Percentiles rank a stretch among this genome's conserved stretches.
phyloP scores from a whole-genome alignment of 2,888 invertebrate genomes.

The Aricia artaxerxes region DNA sequence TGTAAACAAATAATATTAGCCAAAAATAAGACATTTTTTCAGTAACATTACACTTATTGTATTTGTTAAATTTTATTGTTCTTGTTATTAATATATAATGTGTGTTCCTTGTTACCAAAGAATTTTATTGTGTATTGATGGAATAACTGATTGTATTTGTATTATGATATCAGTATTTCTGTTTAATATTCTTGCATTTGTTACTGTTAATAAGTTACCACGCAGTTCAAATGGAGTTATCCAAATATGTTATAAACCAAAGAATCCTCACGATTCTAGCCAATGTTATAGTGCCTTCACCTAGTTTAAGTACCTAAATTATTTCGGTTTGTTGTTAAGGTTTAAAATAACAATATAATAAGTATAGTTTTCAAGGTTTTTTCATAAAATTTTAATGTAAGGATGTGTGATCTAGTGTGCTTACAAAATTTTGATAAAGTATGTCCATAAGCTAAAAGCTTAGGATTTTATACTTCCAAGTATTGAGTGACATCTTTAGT shows the following conservation, averaged over 20 bases:
- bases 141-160: slow-evolving; percentile 59
- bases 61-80: slow-evolving; percentile 77
- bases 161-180: slow-evolving; percentile 64
- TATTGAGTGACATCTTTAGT: background rate
- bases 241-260: slow-evolving; percentile 61
- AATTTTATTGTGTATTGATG: slow-evolving; percentile 57
- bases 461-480: background rate
- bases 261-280: slow-evolving; percentile 73
- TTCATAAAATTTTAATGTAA: slow-evolving; percentile 30
- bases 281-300: slow-evolving; percentile 47
- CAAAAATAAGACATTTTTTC: slow-evolving; percentile 56
- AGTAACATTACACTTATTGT: slow-evolving; percentile 55
- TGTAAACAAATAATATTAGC: slow-evolving; percentile 7
- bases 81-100: slow-evolving; percentile 73
- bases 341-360: slow-evolving; percentile 35
- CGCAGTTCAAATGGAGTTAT: slow-evolving; percentile 63
- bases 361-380: slow-evolving; percentile 34
- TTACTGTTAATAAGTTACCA: slow-evolving; percentile 74
- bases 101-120: slow-evolving; percentile 80
- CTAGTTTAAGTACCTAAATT: slow-evolving; percentile 45
- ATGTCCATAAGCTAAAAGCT: slow-evolving; percentile 8
- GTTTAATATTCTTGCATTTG: slow-evolving; percentile 66
- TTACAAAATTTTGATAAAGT: slow-evolving; percentile 17
- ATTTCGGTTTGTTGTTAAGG: slow-evolving; percentile 44
- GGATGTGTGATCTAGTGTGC: slow-evolving; percentile 23